These are phyloP conservation scores for Ictalurus punctatus DNA, from an alignment of 2,113 vertebrate genomes.

Conservation along the genomic window DNA sequence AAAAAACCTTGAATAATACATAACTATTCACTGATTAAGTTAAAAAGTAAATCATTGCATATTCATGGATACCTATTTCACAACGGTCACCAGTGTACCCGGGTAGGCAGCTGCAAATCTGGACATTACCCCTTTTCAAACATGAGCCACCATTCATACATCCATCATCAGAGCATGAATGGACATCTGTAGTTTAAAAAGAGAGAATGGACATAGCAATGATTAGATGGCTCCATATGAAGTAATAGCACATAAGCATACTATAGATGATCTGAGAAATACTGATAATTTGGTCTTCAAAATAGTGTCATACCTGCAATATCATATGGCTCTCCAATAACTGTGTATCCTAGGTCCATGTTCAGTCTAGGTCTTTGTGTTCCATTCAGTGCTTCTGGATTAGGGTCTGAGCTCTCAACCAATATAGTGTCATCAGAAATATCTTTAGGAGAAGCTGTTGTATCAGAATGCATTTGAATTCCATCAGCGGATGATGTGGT, in stretches of 20 bases:
- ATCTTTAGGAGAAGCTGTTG: conserved; percentile 25
- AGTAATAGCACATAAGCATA: background rate
- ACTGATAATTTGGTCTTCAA: background rate
- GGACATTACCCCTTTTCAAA: conserved; percentile 75
- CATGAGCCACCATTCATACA: conserved; percentile 91
- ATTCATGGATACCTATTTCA: conserved; percentile 79
- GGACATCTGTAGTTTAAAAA: conserved; percentile 71
- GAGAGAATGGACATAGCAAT: background rate
- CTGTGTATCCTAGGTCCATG: conserved; percentile 55
- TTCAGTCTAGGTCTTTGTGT: conserved; percentile 15
- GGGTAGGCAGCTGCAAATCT: conserved; percentile 85
- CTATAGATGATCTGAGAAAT: background rate
- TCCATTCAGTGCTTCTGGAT: conserved; percentile 42
- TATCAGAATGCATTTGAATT: conserved; percentile 36
- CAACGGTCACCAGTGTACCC: conserved; percentile 88
- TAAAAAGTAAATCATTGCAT: background rate
- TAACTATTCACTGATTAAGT: background rate
- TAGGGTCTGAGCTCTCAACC: conserved; percentile 36
- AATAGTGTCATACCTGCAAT: conserved; percentile 65
- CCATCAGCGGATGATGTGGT: conserved; percentile 43
- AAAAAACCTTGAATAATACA: background rate
- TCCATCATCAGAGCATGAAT: conserved; percentile 80
- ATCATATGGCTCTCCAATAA: conserved; percentile 66
- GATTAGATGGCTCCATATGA: background rate
- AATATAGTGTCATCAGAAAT: conserved; percentile 16